Conservation (phyloP, 2,113 vertebrate species). For the Paedocypris sp. region DNA sequence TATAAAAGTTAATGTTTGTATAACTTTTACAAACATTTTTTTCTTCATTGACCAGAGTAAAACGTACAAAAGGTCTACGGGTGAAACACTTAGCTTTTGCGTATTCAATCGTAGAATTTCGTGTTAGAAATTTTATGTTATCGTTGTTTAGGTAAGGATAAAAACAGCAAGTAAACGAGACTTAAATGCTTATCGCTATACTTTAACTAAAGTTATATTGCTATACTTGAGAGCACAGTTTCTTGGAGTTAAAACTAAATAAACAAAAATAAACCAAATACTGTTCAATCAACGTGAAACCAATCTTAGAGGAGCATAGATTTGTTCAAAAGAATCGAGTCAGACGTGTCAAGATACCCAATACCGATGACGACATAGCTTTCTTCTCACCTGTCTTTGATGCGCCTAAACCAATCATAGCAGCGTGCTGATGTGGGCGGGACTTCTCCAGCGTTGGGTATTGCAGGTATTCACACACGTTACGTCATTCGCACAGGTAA, state of each 20-base stretch:
- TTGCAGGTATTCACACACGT: conserved; percentile 13
- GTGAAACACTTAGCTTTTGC: too few species aligned
- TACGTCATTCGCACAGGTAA: conserved; percentile 14
- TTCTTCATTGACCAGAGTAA: too few species aligned
- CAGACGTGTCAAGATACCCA: not conserved
- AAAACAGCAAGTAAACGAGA: too few species aligned
- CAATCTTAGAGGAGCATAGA: not conserved
- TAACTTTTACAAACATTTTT: too few species aligned
- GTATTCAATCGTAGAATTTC: too few species aligned
- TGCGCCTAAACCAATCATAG: conserved; percentile 28
- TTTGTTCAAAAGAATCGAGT: not conserved
- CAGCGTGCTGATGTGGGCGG: not conserved
- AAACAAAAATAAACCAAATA: not conserved
- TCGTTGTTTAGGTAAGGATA: too few species aligned
- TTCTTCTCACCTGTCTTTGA: not conserved
- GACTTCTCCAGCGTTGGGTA: conserved; percentile 4
- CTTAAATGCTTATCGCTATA: not conserved
- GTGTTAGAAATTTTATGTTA: too few species aligned
- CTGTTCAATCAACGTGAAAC: not conserved
- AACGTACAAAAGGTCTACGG: too few species aligned
- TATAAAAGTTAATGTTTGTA: too few species aligned
- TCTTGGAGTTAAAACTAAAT: not conserved
- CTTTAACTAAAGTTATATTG: not conserved
- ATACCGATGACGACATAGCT: too few species aligned
- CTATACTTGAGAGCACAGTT: too few species aligned